These are phyloP conservation scores for Dermatemys mawii DNA, from an alignment of 2,113 vertebrate species.

Conservation along the genomic window DNA sequence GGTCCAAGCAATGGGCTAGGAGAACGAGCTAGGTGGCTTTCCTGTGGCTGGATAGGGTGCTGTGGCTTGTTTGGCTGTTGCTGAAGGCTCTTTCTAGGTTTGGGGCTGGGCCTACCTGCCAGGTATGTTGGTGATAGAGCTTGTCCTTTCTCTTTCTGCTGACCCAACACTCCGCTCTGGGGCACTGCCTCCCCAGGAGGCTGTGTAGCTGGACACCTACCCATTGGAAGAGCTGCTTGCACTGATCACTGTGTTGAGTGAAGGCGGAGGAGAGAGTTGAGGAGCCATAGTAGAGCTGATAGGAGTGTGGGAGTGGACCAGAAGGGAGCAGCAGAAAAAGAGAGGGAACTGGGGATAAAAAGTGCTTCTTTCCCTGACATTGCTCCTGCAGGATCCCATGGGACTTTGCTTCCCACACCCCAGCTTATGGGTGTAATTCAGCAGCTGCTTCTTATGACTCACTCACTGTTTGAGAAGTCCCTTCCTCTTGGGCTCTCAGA, in stretches of 20 bases:
- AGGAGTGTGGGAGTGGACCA: background rate
- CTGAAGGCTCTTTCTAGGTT: background rate
- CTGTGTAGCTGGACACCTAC: background rate
- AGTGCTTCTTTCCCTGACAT: background rate
- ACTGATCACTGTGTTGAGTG: background rate
- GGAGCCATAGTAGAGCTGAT: background rate
- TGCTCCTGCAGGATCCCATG: background rate
- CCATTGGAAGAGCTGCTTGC: background rate
- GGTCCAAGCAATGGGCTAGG: background rate
- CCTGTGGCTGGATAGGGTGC: background rate
- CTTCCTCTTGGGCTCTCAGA: background rate
- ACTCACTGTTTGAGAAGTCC: background rate
- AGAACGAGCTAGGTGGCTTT: background rate
- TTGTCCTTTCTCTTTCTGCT: background rate
- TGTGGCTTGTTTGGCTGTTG: background rate
- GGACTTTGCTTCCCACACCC: background rate
- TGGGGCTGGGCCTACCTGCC: background rate
- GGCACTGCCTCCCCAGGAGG: background rate
- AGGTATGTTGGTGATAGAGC: background rate
- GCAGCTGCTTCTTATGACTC: background rate
- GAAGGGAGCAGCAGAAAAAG: background rate
- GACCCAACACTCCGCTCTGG: background rate
- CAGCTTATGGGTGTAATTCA: background rate
- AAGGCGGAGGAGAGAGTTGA: background rate
- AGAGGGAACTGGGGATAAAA: background rate